Base-by-base conservation (phyloP, 2,113 vertebrate genomes). In the Clarias batrachus region DNA sequence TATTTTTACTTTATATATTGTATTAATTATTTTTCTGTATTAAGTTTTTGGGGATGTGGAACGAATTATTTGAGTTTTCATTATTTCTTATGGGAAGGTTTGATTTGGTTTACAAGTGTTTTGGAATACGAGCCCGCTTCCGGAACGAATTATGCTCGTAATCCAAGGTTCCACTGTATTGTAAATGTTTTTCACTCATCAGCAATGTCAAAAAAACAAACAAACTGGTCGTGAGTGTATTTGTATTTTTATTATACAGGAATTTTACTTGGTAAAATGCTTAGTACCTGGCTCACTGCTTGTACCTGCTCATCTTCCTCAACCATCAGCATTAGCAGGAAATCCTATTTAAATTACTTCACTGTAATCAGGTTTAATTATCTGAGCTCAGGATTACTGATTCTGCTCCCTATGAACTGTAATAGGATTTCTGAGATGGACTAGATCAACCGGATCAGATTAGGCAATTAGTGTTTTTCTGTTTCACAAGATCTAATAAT, bases 351-450 rank as follows among this genome's bases (percentile, higher is more conserved):
- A 27, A 57, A 59, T n/a, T 0, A 80, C n/a, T 9, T 81, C 19
- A 37, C 19, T 30, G 57, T 59, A 81, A 9, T 63, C 56, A 41
- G 30, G 19, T 1, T 23, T 37, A 81, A 81, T 80, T 60, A 80
- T n/a, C n/a, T 21, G 30, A 17, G 3, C 68, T 3, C 27, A 80
- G 56, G 7, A 16, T 27, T 56, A 48, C 48, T 33, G 52, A 62
- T 21, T 62, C 57, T 62, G 30, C 23, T 59, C 30, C 16, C 27
- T 62, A 23, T 21, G 27, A 60, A 37, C 12, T 62, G 33, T 81
- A 81, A 81, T 81, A 81, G 79, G 19, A 81, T 81, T 81, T 81
- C 14, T 33, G 79, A 41, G 56, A 62, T 33, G 41, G 17, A 59
- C 19, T 81, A 62, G 19, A 81, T 81, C 11, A 10, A 59, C n/a